A percentile compares a stretch with the other conserved stretches of the same genome.
These are phyloP conservation scores for Myiagra hebetior DNA, from an alignment of 2,113 vertebrate species.

Conservation along the genomic window DNA sequence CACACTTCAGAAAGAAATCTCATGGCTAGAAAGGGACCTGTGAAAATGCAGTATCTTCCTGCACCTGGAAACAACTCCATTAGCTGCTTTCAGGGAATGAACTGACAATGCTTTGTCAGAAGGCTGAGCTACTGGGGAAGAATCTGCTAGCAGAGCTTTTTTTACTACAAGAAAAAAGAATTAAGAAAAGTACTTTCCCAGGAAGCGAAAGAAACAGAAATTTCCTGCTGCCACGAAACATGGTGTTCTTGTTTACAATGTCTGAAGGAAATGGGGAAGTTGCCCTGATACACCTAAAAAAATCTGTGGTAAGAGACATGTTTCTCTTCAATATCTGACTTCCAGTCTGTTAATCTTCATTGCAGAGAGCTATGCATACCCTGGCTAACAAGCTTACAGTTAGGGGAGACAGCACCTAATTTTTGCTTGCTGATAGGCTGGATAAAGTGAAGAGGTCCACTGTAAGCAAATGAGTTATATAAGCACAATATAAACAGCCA, in stretches of 20 bases:
- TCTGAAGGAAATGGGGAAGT: conserved; percentile 13
- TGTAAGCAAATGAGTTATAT: not conserved
- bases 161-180: not conserved
- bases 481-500: not conserved
- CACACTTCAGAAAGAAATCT: not conserved
- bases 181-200: not conserved
- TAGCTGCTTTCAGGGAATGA: not conserved
- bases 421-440: not conserved
- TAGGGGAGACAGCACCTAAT: not conserved
- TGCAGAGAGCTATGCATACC: not conserved
- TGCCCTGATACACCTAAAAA: not conserved
- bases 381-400: not conserved
- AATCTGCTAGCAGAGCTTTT: not conserved
- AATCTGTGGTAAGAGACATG: not conserved
- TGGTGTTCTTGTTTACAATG: not conserved
- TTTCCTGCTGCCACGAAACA: not conserved
- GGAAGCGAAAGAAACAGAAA: conserved; percentile 8
- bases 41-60: not conserved
- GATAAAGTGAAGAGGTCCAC: not conserved
- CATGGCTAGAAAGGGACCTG: not conserved
- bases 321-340: not conserved
- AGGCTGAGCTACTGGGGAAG: not conserved
- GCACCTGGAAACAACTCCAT: not conserved
- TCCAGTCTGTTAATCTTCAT: not conserved
- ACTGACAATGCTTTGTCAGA: not conserved